Conservation (phyloP, 1,140 invertebrate genomes). For the Thaumetopoea pityocampa region DNA sequence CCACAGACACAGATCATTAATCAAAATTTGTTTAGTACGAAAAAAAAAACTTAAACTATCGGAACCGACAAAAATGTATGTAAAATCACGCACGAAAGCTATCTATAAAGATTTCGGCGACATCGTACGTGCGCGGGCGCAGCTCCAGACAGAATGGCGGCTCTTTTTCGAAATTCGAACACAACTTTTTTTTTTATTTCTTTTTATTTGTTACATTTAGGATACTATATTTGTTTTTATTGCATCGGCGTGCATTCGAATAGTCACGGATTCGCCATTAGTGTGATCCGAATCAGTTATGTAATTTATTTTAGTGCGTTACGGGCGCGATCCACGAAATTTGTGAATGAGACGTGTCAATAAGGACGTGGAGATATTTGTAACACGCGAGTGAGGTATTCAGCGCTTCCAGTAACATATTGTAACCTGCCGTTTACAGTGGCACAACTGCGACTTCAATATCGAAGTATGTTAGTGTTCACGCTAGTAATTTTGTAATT, state of each 20-base stretch:
- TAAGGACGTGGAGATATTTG: constrained; percentile 7
- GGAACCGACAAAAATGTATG: constrained; percentile 23
- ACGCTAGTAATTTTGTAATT: too few relatives aligned
- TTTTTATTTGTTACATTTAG: constrained; percentile 45
- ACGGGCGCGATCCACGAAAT: constrained; percentile 16
- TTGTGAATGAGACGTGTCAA: too few relatives aligned
- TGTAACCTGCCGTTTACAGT: too few relatives aligned
- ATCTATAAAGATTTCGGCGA: constrained; percentile 55
- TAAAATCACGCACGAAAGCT: constrained; percentile 57
- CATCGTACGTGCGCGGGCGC: constrained; percentile 37
- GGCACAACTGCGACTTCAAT: too few relatives aligned
- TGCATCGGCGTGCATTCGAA: constrained; percentile 44
- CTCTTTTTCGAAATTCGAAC: too few relatives aligned
- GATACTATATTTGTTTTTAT: constrained; percentile 62
- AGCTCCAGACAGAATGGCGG: constrained; percentile 34
- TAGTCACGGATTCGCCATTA: constrained; percentile 59
- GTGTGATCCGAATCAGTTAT: not conserved
- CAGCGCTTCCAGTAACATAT: too few relatives aligned
- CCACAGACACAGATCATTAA: constrained; percentile 21
- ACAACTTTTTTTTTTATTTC: constrained; percentile 29
- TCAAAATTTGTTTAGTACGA: constrained; percentile 17
- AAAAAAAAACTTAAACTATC: not conserved
- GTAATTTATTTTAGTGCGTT: constrained; percentile 2
- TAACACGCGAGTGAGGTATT: constrained; percentile 15
- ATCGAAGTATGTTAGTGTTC: too few relatives aligned